A percentile compares a stretch with the other conserved stretches of the same genome.
phyloP scores from a whole-genome alignment of 2,113 vertebrate species.

The Dascyllus trimaculatus region DNA sequence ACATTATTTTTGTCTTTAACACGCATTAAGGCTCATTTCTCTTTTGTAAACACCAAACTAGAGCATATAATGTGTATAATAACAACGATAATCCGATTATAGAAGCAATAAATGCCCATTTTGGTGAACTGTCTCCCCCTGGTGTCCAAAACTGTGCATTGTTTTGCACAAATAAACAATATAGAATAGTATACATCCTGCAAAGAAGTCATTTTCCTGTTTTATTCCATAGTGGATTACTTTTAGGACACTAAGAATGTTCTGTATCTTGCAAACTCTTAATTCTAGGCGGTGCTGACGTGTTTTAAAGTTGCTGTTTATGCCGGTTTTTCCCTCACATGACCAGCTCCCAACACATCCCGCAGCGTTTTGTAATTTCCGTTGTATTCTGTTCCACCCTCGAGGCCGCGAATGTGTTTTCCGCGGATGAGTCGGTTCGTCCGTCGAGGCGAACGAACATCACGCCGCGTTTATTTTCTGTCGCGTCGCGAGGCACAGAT shows the following conservation, averaged over 20 bases:
- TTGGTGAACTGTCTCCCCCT: conserved; percentile 10
- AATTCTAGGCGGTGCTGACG: too few relatives aligned
- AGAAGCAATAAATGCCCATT: not conserved
- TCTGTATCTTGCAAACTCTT: too few relatives aligned
- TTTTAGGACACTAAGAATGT: too few relatives aligned
- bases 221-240: too few relatives aligned
- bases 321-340: not conserved
- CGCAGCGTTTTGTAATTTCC: not conserved
- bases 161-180: not conserved
- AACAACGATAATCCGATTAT: too few relatives aligned
- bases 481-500: not conserved
- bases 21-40: too few relatives aligned
- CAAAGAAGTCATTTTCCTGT: too few relatives aligned
- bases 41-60: too few relatives aligned
- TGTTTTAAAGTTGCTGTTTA: not conserved
- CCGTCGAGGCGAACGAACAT: not conserved
- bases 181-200: too few relatives aligned
- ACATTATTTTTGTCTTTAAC: too few relatives aligned
- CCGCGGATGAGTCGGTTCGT: not conserved
- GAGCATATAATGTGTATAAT: too few relatives aligned
- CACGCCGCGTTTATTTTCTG: conserved; percentile 1
- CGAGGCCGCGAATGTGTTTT: not conserved
- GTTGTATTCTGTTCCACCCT: not conserved
- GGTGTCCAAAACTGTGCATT: not conserved
- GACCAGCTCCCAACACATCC: not conserved